Percentiles rank a stretch among this genome's conserved stretches.
These are phyloP conservation scores for Danio rerio DNA, from an alignment of 2,113 vertebrate genomes.

Conservation along the genomic window DNA sequence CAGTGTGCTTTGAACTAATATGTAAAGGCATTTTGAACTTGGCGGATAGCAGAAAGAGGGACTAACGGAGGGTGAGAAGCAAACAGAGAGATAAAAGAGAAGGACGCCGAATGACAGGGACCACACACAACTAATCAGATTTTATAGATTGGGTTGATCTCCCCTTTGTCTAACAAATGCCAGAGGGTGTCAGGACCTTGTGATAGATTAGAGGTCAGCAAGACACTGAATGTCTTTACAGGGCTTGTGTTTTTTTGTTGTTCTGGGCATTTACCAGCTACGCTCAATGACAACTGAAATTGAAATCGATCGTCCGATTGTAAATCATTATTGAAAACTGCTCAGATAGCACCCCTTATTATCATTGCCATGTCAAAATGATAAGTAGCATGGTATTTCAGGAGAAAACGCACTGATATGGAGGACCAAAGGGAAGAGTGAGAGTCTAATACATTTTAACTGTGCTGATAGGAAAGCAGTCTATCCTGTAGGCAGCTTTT, in stretches of 20 bases:
- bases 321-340: slow-evolving; percentile 62
- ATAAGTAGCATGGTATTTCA: slow-evolving; percentile 19
- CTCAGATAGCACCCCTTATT: slow-evolving; percentile 42
- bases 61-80: background rate
- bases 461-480: background rate
- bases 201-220: slow-evolving; percentile 63
- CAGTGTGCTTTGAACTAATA: slow-evolving; percentile 51
- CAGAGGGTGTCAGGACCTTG: slow-evolving; percentile 59
- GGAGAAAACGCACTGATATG: slow-evolving; percentile 18
- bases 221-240: slow-evolving; percentile 67
- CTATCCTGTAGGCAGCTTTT: background rate
- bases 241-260: slow-evolving; percentile 65
- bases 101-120: slow-evolving; percentile 23
- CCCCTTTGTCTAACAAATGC: slow-evolving; percentile 72
- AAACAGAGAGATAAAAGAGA: slow-evolving; percentile 29
- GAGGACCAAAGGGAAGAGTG: background rate
- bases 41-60: slow-evolving; percentile 40
- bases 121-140: slow-evolving; percentile 72
- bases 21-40: slow-evolving; percentile 63
- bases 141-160: slow-evolving; percentile 72
- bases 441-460: background rate
- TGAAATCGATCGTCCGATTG: slow-evolving; percentile 75
- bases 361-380: slow-evolving; percentile 33
- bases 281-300: slow-evolving; percentile 72
- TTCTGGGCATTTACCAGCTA: slow-evolving; percentile 60